Evolutionary conservation across 2,797 vertebrate genomes (phyloP).

Genomic region (Oophaga sylvatica): DNA sequence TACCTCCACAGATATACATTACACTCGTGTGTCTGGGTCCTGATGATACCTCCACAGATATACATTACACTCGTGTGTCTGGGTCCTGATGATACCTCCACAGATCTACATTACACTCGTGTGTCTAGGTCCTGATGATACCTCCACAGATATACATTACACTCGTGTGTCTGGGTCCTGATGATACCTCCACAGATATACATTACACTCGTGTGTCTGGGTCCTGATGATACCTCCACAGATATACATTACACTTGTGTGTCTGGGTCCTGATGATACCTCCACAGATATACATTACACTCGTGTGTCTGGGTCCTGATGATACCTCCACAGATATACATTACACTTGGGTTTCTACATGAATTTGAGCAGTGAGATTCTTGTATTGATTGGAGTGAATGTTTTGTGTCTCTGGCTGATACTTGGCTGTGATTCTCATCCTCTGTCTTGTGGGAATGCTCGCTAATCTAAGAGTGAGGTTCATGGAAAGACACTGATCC

Average conservation of each 20-base stretch:
- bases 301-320: not conserved
- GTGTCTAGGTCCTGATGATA: too few species aligned
- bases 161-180: not conserved
- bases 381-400: not conserved
- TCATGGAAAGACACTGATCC: slow-evolving; percentile 25
- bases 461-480: not conserved
- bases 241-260: not conserved
- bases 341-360: not conserved
- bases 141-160: not conserved
- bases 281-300: not conserved
- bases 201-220: not conserved
- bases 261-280: not conserved
- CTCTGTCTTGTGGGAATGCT: not conserved
- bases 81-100: slow-evolving; percentile 12
- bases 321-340: not conserved
- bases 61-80: too few species aligned
- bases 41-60: not conserved
- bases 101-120: not conserved
- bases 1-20: not conserved
- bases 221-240: not conserved
- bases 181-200: not conserved
- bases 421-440: slow-evolving; percentile 14
- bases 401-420: slow-evolving; percentile 4
- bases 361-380: not conserved
- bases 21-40: not conserved